Evolutionary conservation across 2,888 invertebrate species (phyloP).

Genomic region (Deilephila elpenor): DNA sequence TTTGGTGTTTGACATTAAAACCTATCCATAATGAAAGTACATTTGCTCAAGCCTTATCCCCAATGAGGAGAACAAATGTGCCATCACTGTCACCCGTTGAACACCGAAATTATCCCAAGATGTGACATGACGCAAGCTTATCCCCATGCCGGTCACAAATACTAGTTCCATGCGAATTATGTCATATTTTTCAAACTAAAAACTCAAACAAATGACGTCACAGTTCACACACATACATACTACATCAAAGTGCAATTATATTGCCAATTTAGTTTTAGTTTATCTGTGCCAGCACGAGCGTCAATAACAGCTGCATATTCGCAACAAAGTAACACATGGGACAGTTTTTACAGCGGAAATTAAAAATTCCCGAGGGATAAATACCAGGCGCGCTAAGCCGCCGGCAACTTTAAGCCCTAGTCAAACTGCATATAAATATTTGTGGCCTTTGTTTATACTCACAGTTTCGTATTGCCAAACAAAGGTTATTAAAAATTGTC

Average conservation of each 20-base stretch:
- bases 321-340: slow-evolving; percentile 4
- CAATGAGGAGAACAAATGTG: too few species aligned
- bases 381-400: slow-evolving; percentile 27
- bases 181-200: too few species aligned
- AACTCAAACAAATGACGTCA: too few species aligned
- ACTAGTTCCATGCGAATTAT: too few species aligned
- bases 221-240: too few species aligned
- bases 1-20: too few species aligned
- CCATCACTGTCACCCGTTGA: too few species aligned
- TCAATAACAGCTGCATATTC: neutral
- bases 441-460: neutral
- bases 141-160: too few species aligned
- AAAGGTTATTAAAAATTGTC: neutral
- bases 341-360: slow-evolving; percentile 37
- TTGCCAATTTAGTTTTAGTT: neutral
- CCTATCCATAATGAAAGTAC: too few species aligned
- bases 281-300: neutral
- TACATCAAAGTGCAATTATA: neutral
- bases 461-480: neutral
- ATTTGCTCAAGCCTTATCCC: too few species aligned
- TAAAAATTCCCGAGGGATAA: slow-evolving; percentile 12
- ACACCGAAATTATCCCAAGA: too few species aligned
- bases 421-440: neutral
- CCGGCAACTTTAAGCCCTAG: neutral
- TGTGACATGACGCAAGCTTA: too few species aligned